Evolutionary conservation across 2,113 vertebrate genomes (phyloP).

Genomic region (Periophthalmodon schlosseri): DNA sequence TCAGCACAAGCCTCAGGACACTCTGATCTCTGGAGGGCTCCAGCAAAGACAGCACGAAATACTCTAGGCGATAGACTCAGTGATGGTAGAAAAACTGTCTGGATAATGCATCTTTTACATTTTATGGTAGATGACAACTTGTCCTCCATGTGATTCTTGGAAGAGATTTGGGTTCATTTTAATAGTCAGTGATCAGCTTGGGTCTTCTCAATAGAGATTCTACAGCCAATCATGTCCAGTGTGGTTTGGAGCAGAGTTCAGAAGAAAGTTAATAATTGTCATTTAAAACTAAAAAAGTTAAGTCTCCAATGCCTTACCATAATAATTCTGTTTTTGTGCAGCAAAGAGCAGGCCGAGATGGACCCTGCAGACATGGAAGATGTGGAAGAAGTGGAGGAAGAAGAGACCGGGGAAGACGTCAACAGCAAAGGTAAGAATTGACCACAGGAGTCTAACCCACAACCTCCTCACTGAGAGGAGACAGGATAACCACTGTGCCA

Average conservation of each 20-base stretch:
- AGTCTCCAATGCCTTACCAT: background rate
- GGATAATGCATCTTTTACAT: background rate
- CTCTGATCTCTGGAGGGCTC: background rate
- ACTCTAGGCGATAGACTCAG: background rate
- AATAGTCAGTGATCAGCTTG: too few relatives aligned
- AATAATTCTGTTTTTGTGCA: conserved; percentile 45
- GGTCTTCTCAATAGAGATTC: too few relatives aligned
- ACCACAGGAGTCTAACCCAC: too few relatives aligned
- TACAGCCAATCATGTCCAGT: too few relatives aligned
- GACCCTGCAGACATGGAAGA: conserved; percentile 99
- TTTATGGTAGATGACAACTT: too few relatives aligned
- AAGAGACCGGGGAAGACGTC: conserved; percentile 91
- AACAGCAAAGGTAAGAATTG: conserved; percentile 89
- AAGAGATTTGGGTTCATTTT: too few relatives aligned
- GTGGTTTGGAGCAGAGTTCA: too few relatives aligned
- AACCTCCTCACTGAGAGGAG: too few relatives aligned
- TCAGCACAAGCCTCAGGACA: conserved; percentile 6
- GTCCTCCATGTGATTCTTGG: too few relatives aligned
- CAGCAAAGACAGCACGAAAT: background rate
- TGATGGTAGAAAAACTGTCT: background rate
- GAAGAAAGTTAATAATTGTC: too few relatives aligned
- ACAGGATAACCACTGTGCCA: too few relatives aligned
- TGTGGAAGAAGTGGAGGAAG: conserved; percentile 96
- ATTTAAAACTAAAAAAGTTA: too few relatives aligned
- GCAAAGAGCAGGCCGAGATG: conserved; percentile 96